Conservation (phyloP, 2,113 vertebrate species). For the Aviceda subcristata region DNA sequence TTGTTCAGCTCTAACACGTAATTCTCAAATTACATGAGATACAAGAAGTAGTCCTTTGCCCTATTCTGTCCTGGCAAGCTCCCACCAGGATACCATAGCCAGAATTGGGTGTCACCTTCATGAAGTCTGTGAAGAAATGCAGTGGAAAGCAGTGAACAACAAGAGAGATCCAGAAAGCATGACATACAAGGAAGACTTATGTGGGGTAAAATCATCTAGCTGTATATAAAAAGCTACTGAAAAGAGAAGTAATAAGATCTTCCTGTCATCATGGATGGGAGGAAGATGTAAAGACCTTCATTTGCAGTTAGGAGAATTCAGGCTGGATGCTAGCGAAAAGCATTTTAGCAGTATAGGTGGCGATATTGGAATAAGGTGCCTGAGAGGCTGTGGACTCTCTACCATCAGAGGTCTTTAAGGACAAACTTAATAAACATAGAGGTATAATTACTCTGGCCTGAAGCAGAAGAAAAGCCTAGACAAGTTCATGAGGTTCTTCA, state of each 20-base stretch:
- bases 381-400: background rate
- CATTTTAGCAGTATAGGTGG: background rate
- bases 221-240: background rate
- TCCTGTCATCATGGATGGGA: background rate
- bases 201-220: background rate
- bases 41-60: background rate
- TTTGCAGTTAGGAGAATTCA: background rate
- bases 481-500: background rate
- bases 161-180: background rate
- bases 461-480: background rate
- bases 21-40: background rate
- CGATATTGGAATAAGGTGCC: accelerated
- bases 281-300: background rate
- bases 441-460: background rate
- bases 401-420: background rate
- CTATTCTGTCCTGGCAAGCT: background rate
- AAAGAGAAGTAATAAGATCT: background rate
- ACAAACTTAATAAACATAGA: background rate
- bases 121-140: background rate
- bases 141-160: background rate
- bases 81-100: background rate
- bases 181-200: background rate
- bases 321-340: background rate
- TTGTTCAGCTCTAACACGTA: background rate
- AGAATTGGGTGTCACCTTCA: background rate